Conservation (phyloP, 2,888 invertebrate species). For the Terebella lapidaria region DNA sequence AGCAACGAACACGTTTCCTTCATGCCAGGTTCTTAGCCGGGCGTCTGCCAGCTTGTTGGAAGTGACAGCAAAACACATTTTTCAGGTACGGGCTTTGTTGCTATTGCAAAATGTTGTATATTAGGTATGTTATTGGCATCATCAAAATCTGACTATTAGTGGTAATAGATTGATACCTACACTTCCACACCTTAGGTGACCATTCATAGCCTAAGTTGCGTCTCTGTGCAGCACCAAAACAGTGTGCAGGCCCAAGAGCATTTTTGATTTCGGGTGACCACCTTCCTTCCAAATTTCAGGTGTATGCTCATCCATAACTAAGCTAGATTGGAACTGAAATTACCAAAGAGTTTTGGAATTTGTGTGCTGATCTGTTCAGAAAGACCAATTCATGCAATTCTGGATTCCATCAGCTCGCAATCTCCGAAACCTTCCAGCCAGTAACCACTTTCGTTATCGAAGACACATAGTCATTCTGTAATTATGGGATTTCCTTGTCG, state of each 20-base stretch:
- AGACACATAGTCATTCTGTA: neutral
- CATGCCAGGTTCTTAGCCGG: too few relatives aligned
- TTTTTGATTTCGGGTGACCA: neutral
- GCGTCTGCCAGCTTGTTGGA: too few relatives aligned
- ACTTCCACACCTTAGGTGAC: neutral
- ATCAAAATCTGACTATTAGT: too few relatives aligned
- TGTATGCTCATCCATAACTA: neutral
- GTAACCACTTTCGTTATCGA: too few relatives aligned
- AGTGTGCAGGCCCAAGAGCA: neutral
- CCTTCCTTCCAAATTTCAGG: neutral
- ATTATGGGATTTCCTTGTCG: neutral
- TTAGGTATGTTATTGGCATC: too few relatives aligned
- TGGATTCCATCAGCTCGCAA: too few relatives aligned
- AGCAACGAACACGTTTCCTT: neutral
- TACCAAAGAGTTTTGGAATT: neutral
- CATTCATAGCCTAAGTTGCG: neutral
- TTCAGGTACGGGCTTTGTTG: too few relatives aligned
- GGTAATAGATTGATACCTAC: too few relatives aligned
- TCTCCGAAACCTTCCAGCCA: too few relatives aligned
- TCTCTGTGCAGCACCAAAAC: neutral
- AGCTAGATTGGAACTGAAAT: neutral
- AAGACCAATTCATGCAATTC: neutral
- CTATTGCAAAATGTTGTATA: too few relatives aligned
- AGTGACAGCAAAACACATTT: too few relatives aligned
- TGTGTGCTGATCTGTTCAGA: neutral